Base-by-base conservation (phyloP, 2,888 invertebrate genomes). In the Pelosia muscerda region DNA sequence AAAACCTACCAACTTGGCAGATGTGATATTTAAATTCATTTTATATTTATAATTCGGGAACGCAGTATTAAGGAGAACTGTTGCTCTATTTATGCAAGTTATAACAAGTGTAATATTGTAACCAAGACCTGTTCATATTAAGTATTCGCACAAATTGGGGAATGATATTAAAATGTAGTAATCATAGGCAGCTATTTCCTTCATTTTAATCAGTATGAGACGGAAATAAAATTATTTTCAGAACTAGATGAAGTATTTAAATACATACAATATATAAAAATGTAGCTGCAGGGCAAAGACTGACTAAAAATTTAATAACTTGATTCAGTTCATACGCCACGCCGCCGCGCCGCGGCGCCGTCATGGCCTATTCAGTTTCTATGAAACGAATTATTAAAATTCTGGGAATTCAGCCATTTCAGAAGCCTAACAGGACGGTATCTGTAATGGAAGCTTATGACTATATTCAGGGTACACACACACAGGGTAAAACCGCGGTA, bases 221-320 rank as follows among this genome's bases (percentile, higher is more conserved):
- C 55, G 22, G 9, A 68, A 62, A 68, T 72, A 56, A 76, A 76
- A 72, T 61, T 68, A 66, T 71, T 61, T 31, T 28, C 69, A 72
- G 64, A 60, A 53, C 68, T 81, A 66, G 25, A 68, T 58, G n/a
- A 62, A 15, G 55, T 56, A 61, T 54, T 61, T 55, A 9, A 22
- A 26, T 65, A 68, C 64, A n/a, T n/a, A n/a, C n/a, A n/a, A n/a
- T n/a, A n/a, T n/a, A n/a, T n/a, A n/a, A n/a, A n/a, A n/a, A n/a
- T n/a, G 60, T 68, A 61, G 68, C 71, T 68, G 55, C 42, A 56
- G 56, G 38, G 61, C 55, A 55, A 66, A 57, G 42, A 66, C 56
- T n/a, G 49, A 49, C 49, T 49, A 49, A 49, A 9, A 56, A 57
- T 23, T 56, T 56, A 57, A 62, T 42, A 61, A 61, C 56, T 57